Base-by-base conservation (phyloP, 2,797 vertebrate genomes). In the Chloroceryle amazona region DNA sequence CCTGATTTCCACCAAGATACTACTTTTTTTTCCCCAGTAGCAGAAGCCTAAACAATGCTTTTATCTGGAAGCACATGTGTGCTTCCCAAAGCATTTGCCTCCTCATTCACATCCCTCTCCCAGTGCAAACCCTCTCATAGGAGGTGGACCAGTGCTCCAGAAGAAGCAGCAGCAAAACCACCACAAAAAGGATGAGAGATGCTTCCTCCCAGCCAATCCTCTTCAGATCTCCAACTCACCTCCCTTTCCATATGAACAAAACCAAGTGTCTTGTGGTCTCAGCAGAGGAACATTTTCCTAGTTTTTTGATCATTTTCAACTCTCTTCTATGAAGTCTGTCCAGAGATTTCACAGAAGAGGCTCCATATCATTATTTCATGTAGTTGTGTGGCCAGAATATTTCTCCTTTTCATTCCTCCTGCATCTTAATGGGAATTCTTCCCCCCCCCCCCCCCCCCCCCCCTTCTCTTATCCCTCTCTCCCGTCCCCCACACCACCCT, bases 81-180 rank as follows among this genome's bases (percentile, higher is more conserved):
- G 2, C 33, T 51, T 33, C 71, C 35, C 33, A 31, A 37, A 42
- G 31, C 18, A 52, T 31, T 25, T 21, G 6, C 0, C 3, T 4
- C 2, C 23, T 13, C 52, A 23, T n/a, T 11, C 26, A 2, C 42
- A 13, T 6, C 23, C 16, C 5, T 73, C 11, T 44, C 55, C 57
- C 1, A 1, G 6, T 6, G 18, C 31, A 57, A 79, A 51, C 31
- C 37, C 49, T 7, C 4, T 8, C 21, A 2, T 0, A 1, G 46
- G 19, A 37, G 39, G 37, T 3, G 17, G 42, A 33, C 21, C 3
- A 1, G 5, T 8, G 22, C 21, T 71, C 60, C 67, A 22, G 49
- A 29, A 22, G 49, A 29, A 39, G 29, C 21, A 62, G n/a, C 18
- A n/a, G 25, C n/a, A 28, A 7, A 26, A 19, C 21, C 26, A 13